A percentile compares a stretch with the other conserved stretches of the same genome.
Evolutionary conservation across 2,888 invertebrate species (phyloP).

Genomic region (Pachliopta kotzebuea): DNA sequence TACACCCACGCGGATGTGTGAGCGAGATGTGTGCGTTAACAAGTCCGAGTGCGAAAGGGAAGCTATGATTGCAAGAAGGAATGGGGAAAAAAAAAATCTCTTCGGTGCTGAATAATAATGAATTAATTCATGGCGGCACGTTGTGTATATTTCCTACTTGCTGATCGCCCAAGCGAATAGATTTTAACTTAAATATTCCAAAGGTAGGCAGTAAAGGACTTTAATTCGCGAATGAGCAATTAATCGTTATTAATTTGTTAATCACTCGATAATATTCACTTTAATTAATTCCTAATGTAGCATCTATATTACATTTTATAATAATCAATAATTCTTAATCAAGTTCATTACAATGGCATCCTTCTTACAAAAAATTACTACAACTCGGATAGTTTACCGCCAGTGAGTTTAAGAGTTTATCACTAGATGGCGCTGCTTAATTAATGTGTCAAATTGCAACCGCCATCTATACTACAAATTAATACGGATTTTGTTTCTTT

Average conservation of each 20-base stretch:
- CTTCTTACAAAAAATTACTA: too few relatives aligned
- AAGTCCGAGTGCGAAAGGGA: slow-evolving; percentile 37
- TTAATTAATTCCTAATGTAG: too few relatives aligned
- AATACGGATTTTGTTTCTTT: too few relatives aligned
- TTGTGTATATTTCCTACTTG: background rate
- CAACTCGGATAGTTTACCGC: background rate
- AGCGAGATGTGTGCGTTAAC: slow-evolving; percentile 42
- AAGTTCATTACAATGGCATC: too few relatives aligned
- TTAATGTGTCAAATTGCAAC: background rate
- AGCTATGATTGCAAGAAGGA: slow-evolving; percentile 41
- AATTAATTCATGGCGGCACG: slow-evolving; percentile 34
- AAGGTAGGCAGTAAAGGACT: background rate
- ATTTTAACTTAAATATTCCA: background rate
- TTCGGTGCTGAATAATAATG: slow-evolving; percentile 50
- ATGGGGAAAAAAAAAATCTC: slow-evolving; percentile 41
- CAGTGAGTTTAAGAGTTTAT: background rate
- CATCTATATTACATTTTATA: too few relatives aligned
- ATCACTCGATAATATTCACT: too few relatives aligned
- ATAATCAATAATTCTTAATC: too few relatives aligned
- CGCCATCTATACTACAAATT: background rate
- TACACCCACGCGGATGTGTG: slow-evolving; percentile 48
- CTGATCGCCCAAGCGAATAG: background rate
- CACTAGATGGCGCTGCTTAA: background rate
- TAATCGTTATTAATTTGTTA: too few relatives aligned
- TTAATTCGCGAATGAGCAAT: background rate